phyloP scores from a whole-genome alignment of 2,888 invertebrate genomes.

The Chesias legatella region DNA sequence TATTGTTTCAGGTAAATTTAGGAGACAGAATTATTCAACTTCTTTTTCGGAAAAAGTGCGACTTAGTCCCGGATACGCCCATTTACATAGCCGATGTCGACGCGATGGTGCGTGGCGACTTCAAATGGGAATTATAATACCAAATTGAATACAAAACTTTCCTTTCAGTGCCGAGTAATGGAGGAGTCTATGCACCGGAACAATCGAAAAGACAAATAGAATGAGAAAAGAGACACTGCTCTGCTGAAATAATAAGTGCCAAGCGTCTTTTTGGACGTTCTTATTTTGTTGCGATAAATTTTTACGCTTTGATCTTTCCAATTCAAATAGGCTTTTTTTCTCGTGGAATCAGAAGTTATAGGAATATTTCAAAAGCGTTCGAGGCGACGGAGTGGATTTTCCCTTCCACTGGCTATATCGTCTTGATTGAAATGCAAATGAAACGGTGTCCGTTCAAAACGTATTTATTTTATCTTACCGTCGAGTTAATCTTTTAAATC shows the following conservation, averaged over 20 bases:
- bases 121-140: slow-evolving; percentile 82
- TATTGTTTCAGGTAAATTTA: slow-evolving; percentile 39
- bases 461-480: slow-evolving; percentile 68
- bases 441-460: slow-evolving; percentile 71
- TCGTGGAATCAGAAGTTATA: slow-evolving; percentile 75
- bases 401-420: slow-evolving; percentile 74
- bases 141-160: slow-evolving; percentile 82
- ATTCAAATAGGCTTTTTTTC: slow-evolving; percentile 77
- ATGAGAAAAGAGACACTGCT: slow-evolving; percentile 72
- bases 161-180: slow-evolving; percentile 81
- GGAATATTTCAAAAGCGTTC: slow-evolving; percentile 78
- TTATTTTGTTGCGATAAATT: slow-evolving; percentile 73
- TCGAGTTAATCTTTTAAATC: slow-evolving; percentile 60
- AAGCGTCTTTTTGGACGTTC: slow-evolving; percentile 74
- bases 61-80: slow-evolving; percentile 74
- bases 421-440: slow-evolving; percentile 79
- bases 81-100: slow-evolving; percentile 79
- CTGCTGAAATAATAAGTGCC: slow-evolving; percentile 78
- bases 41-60: slow-evolving; percentile 68
- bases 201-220: slow-evolving; percentile 80
- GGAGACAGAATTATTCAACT: slow-evolving; percentile 51
- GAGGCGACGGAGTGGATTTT: slow-evolving; percentile 75
- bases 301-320: slow-evolving; percentile 79
- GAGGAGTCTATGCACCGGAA: slow-evolving; percentile 80
- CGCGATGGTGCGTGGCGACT: slow-evolving; percentile 80